Percentiles rank a stretch among this genome's conserved stretches.
phyloP scores from a whole-genome alignment of 1,140 invertebrate genomes.

The Trachymyrmex cornetzi region DNA sequence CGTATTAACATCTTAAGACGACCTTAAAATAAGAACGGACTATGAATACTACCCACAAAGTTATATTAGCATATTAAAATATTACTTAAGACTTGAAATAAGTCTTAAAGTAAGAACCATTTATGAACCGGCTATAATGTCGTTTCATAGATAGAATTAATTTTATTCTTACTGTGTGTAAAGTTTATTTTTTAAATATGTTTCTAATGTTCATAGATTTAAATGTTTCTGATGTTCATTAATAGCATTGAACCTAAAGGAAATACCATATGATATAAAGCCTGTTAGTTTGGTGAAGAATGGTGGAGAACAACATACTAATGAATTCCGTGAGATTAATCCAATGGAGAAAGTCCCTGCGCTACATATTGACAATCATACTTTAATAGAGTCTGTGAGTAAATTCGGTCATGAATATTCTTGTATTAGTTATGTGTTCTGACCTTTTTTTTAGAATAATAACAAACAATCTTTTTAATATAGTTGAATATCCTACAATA shows the following conservation, averaged over 20 bases:
- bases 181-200: too few species aligned
- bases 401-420: slow-evolving; percentile 15
- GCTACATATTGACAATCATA: slow-evolving; percentile 93
- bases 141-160: too few species aligned
- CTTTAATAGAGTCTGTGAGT: slow-evolving; percentile 94
- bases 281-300: slow-evolving; percentile 96
- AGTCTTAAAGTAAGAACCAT: too few species aligned
- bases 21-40: too few species aligned
- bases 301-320: slow-evolving; percentile 94
- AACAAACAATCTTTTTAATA: slow-evolving; percentile 63
- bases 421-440: not conserved
- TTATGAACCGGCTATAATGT: too few species aligned
- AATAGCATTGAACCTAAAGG: slow-evolving; percentile 95
- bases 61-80: too few species aligned
- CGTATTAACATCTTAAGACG: too few species aligned
- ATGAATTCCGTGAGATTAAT: slow-evolving; percentile 96
- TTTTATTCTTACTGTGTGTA: too few species aligned
- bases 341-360: slow-evolving; percentile 98
- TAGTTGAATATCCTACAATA: slow-evolving; percentile 97
- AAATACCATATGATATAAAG: slow-evolving; percentile 97
- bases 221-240: slow-evolving; percentile 61
- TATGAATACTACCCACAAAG: too few species aligned
- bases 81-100: too few species aligned
- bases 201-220: not conserved
- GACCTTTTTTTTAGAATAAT: not conserved